Evolutionary conservation across 1,140 invertebrate genomes (phyloP).

Genomic region (Colletes gigas): DNA sequence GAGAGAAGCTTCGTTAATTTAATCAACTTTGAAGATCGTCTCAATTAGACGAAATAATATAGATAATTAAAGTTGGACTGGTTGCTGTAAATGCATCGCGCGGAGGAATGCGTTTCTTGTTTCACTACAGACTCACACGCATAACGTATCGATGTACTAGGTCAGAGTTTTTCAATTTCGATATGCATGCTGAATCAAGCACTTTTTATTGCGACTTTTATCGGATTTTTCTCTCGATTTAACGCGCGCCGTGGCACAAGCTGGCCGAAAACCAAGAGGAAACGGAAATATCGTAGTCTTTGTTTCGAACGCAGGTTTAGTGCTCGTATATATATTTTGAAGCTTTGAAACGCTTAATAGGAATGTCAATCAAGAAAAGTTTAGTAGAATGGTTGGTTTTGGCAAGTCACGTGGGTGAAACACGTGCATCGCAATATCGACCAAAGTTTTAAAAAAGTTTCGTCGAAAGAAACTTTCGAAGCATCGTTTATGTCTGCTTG

Average conservation of each 20-base stretch:
- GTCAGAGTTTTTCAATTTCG: constrained; percentile 31
- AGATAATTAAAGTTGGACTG: no score
- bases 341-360: background rate
- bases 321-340: background rate
- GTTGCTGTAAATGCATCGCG: no score
- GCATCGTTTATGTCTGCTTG: background rate
- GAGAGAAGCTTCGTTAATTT: no score
- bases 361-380: background rate
- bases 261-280: background rate
- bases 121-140: background rate
- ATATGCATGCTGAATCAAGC: constrained; percentile 33
- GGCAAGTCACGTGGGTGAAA: background rate
- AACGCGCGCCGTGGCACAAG: background rate
- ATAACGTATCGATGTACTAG: background rate
- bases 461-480: background rate
- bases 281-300: constrained; percentile 6
- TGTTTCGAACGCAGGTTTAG: background rate
- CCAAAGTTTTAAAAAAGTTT: no score
- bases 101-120: no score
- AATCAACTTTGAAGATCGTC: no score
- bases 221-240: constrained; percentile 31
- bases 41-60: no score
- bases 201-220: constrained; percentile 34
- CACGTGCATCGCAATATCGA: background rate
- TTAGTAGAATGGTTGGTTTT: background rate